These are phyloP conservation scores for Psittacus erithacus DNA, from an alignment of 2,113 vertebrate genomes.

Conservation along the genomic window DNA sequence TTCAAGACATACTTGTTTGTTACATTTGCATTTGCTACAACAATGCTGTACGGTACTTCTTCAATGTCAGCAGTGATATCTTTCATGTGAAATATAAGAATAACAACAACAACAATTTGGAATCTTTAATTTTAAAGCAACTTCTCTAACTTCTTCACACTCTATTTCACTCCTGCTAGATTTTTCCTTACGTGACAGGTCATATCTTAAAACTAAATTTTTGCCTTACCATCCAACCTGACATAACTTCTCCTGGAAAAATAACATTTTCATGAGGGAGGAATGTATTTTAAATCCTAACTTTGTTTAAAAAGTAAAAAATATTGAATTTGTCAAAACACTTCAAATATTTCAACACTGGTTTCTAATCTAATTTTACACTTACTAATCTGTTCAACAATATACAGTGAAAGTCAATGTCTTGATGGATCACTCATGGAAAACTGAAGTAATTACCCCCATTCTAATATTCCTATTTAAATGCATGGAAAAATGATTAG, in stretches of 20 bases:
- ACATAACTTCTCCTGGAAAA: background rate
- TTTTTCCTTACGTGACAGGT: background rate
- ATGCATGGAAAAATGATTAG: constrained; percentile 93
- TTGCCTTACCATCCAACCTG: background rate
- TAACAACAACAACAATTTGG: background rate
- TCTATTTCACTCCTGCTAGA: background rate
- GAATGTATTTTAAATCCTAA: background rate
- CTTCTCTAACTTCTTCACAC: background rate
- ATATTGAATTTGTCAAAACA: constrained; percentile 20
- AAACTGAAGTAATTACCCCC: constrained; percentile 84
- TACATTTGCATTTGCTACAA: background rate
- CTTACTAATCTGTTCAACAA: constrained; percentile 67
- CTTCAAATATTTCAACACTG: constrained; percentile 24
- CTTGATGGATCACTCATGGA: constrained; percentile 80
- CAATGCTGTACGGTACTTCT: background rate
- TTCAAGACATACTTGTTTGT: background rate
- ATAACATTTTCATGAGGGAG: background rate
- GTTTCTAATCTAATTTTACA: constrained; percentile 68
- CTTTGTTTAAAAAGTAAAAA: background rate
- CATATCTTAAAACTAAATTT: background rate
- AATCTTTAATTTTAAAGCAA: background rate
- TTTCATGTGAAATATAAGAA: background rate
- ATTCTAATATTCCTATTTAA: constrained; percentile 98
- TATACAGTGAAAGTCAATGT: constrained; percentile 67
- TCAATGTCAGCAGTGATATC: background rate